These are phyloP conservation scores for Hololepta plana DNA, from an alignment of 2,888 invertebrate species.

Conservation along the genomic window DNA sequence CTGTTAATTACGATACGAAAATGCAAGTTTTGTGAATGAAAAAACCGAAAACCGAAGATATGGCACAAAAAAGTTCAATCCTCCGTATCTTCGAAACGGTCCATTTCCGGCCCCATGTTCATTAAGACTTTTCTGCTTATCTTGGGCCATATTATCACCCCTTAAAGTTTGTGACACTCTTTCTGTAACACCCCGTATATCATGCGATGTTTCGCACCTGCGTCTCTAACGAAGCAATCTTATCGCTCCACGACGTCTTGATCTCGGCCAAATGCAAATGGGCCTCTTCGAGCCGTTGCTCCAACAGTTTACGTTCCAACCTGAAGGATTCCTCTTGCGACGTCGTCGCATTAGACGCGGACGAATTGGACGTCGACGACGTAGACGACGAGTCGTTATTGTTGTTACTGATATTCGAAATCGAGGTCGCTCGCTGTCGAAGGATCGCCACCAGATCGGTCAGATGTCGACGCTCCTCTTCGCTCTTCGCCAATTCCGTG, in stretches of 20 bases:
- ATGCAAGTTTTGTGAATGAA: no score
- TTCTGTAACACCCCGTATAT: no score
- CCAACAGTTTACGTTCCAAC: constrained; percentile 47
- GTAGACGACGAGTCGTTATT: constrained; percentile 13
- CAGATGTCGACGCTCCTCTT: constrained; percentile 58
- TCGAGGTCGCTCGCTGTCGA: constrained; percentile 29
- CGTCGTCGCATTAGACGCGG: no score
- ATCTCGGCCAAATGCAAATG: constrained; percentile 76
- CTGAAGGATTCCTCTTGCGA: constrained; percentile 35
- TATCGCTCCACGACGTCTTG: constrained; percentile 83
- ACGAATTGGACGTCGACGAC: constrained; percentile 21
- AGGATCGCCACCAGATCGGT: constrained; percentile 40
- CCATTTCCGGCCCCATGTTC: no score
- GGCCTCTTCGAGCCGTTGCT: constrained; percentile 66
- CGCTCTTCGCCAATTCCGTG: constrained; percentile 50
- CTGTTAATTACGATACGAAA: no score
- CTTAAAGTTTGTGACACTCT: no score
- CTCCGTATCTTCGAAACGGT: no score
- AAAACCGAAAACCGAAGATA: no score
- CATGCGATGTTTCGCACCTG: constrained; percentile 50
- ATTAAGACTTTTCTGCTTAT: no score
- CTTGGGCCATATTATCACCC: no score
- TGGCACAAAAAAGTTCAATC: no score
- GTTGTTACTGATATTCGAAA: constrained; percentile 15
- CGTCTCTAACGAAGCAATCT: constrained; percentile 75